Conservation (phyloP, 2,797 vertebrate genomes). For the Pristis pectinata region DNA sequence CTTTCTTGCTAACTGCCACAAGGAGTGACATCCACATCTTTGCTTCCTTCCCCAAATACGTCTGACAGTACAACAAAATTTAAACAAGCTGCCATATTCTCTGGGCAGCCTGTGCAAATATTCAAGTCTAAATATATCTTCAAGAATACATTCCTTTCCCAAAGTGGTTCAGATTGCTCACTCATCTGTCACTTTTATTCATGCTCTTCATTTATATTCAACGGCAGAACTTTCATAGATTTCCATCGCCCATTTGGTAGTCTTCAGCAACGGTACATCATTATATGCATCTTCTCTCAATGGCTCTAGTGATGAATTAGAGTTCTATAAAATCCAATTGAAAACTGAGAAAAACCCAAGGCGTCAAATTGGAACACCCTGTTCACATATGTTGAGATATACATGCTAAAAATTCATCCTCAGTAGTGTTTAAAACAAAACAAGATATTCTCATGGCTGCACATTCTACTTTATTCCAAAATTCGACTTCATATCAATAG, state of each 20-base stretch:
- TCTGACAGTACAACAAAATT: neutral
- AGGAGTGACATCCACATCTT: neutral
- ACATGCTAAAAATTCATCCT: neutral
- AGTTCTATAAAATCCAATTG: neutral
- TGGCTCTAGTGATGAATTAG: neutral
- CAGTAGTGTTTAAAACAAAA: too few relatives aligned
- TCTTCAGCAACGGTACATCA: constrained; percentile 2
- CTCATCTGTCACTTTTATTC: neutral
- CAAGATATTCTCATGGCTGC: too few relatives aligned
- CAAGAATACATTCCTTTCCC: neutral
- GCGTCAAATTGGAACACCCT: neutral
- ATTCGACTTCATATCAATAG: neutral
- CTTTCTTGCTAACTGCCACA: neutral
- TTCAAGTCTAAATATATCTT: neutral
- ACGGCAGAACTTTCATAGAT: neutral
- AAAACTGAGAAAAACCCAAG: neutral
- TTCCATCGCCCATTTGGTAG: neutral
- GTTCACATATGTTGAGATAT: neutral
- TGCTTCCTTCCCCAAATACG: neutral
- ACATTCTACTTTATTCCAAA: too few relatives aligned
- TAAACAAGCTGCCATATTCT: neutral
- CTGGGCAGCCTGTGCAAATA: too few relatives aligned
- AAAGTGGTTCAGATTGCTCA: too few relatives aligned
- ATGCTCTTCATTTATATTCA: neutral
- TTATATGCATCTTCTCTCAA: neutral